Evolutionary conservation across 2,888 invertebrate species (phyloP).

Genomic region (Parnassius smintheus): DNA sequence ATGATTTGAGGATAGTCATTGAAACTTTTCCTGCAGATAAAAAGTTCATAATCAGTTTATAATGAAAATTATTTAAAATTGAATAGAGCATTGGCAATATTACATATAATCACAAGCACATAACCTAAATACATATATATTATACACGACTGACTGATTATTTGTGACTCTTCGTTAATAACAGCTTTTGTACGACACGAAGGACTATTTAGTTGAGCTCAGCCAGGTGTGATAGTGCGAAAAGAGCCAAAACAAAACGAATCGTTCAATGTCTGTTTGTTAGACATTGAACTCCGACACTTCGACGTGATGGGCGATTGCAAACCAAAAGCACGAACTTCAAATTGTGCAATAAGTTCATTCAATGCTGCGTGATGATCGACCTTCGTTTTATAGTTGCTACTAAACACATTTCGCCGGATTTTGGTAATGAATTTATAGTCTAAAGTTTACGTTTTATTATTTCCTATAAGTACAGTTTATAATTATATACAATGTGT

Average conservation of each 20-base stretch:
- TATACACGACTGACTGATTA: too few species aligned
- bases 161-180: neutral
- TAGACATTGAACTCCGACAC: slow-evolving; percentile 61
- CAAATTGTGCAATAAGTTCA: slow-evolving; percentile 48
- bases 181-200: slow-evolving; percentile 3
- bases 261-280: slow-evolving; percentile 46
- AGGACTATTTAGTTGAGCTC: slow-evolving; percentile 3
- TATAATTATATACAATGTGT: too few species aligned
- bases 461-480: too few species aligned
- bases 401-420: slow-evolving; percentile 16
- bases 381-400: slow-evolving; percentile 28
- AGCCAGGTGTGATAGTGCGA: slow-evolving; percentile 5
- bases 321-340: slow-evolving; percentile 52
- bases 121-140: too few species aligned
- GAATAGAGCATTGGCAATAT: too few species aligned
- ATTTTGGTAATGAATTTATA: neutral
- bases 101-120: too few species aligned
- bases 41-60: too few species aligned
- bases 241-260: slow-evolving; percentile 30
- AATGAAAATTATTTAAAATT: too few species aligned
- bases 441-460: too few species aligned
- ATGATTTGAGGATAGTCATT: too few species aligned
- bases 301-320: slow-evolving; percentile 54
- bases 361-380: slow-evolving; percentile 37
- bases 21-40: too few species aligned